Base-by-base conservation (phyloP, 2,888 invertebrate species). In the Chalcis sispes region DNA sequence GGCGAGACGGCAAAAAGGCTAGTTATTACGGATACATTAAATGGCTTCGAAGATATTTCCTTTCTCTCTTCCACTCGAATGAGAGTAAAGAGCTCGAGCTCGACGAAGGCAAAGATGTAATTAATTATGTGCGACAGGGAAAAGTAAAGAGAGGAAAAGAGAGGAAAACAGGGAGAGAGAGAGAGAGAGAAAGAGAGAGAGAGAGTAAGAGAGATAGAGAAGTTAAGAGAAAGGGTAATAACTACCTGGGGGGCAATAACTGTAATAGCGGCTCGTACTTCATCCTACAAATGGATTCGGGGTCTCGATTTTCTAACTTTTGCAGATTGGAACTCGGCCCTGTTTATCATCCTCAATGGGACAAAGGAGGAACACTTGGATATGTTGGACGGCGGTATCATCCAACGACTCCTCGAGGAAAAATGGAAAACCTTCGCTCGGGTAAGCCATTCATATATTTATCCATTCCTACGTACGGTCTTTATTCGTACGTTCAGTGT, bases 341-440 rank as follows among this genome's bases (percentile, higher is more conserved):
- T 99, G 70, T 98, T 98, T 89, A 98, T 98, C 80, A 98, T 99
- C 84, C 91, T 99, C 78, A 98, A 98, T 87, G 99, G 99, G 71
- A 97, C 96, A 10, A 98, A 98, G 86, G 96, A 98, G 85, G 98
- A 97, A 84, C 99, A 99, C 91, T 92, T 99, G 86, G 98, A 99
- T 88, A 99, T 99, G 98, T 91, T 99, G 84, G 98, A 98, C 86
- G 98, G 98, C 61, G 99, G 99, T 36, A 99, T 99, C 72, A 98
- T 99, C 85, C 98, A 98, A 87, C 93, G 98, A 84, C 90, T 99
- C 62, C 91, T 99, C 20, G 98, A 98, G 89, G 99, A 99, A 89
- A 99, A 99, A 89, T 99, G 99, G 99, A 98, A 99, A 89, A 98
- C 98, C 0, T 99, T 98, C 90, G 99, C 98, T 29, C 93, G 95